phyloP scores from a whole-genome alignment of 2,797 vertebrate genomes.

The Galago senegalensis region DNA sequence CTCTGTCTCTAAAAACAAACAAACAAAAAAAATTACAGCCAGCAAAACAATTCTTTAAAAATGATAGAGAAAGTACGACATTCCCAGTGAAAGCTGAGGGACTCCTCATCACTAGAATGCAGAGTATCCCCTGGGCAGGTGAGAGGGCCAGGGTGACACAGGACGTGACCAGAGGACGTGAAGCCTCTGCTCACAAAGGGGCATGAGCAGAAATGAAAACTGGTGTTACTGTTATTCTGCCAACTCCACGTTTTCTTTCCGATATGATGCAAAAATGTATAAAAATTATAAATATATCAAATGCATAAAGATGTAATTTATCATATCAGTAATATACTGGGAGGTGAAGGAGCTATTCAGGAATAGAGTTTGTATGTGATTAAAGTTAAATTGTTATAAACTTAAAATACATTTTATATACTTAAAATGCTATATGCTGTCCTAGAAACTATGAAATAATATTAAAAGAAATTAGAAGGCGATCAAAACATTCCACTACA shows the following conservation, averaged over 20 bases:
- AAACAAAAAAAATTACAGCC: too few species aligned
- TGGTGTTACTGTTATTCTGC: neutral
- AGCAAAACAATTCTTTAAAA: neutral
- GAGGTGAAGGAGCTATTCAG: neutral
- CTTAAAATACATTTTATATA: neutral
- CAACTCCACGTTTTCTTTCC: neutral
- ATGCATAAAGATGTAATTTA: neutral
- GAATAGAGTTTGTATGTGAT: neutral
- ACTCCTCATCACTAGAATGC: neutral
- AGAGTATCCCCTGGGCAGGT: too few species aligned
- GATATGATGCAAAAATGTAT: neutral
- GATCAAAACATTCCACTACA: neutral
- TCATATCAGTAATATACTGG: neutral
- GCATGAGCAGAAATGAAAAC: neutral
- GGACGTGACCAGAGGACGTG: too few species aligned
- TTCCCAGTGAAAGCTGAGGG: slow-evolving; percentile 5
- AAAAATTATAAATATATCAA: neutral
- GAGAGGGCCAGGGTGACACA: too few species aligned
- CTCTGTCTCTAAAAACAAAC: too few species aligned
- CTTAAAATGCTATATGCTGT: neutral
- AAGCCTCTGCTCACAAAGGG: too few species aligned
- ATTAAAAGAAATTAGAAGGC: neutral
- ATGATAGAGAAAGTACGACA: neutral
- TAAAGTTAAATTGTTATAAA: neutral
- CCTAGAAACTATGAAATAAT: neutral